phyloP scores from a whole-genome alignment of 2,113 vertebrate genomes.

The Caretta caretta region DNA sequence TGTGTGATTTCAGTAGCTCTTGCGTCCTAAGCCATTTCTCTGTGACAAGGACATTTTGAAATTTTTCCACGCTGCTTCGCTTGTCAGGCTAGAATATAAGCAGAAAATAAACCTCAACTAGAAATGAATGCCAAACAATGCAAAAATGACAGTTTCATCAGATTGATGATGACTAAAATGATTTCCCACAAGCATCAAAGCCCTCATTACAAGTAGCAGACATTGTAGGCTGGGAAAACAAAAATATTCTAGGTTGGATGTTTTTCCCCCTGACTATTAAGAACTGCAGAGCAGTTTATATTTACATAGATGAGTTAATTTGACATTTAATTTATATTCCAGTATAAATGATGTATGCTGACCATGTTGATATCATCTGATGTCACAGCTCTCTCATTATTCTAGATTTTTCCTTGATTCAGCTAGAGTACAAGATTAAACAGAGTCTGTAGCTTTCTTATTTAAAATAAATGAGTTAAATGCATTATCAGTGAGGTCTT shows the following conservation, averaged over 20 bases:
- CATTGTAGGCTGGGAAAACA: conserved; percentile 10
- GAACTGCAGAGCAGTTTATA: not conserved
- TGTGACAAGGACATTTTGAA: not conserved
- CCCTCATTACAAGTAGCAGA: not conserved
- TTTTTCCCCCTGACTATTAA: not conserved
- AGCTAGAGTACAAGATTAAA: not conserved
- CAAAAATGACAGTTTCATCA: conserved; percentile 39
- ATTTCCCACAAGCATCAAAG: not conserved
- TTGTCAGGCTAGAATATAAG: conserved; percentile 27
- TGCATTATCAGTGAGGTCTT: not conserved
- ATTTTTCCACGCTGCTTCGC: not conserved
- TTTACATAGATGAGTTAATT: not conserved
- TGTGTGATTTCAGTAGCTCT: not conserved
- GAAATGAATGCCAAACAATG: conserved; percentile 28
- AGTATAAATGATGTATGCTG: not conserved
- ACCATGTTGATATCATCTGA: not conserved
- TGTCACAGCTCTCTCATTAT: not conserved
- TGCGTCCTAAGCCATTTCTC: not conserved
- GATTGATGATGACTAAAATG: conserved; percentile 22
- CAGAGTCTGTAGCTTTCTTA: not conserved
- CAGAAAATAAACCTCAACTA: conserved; percentile 16
- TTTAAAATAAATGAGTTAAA: not conserved
- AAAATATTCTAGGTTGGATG: not conserved
- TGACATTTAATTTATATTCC: not conserved
- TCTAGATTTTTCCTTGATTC: not conserved